Percentiles rank a stretch among this genome's conserved stretches.
Evolutionary conservation across 2,113 vertebrate species (phyloP).

Genomic region (Neofelis nebulosa): DNA sequence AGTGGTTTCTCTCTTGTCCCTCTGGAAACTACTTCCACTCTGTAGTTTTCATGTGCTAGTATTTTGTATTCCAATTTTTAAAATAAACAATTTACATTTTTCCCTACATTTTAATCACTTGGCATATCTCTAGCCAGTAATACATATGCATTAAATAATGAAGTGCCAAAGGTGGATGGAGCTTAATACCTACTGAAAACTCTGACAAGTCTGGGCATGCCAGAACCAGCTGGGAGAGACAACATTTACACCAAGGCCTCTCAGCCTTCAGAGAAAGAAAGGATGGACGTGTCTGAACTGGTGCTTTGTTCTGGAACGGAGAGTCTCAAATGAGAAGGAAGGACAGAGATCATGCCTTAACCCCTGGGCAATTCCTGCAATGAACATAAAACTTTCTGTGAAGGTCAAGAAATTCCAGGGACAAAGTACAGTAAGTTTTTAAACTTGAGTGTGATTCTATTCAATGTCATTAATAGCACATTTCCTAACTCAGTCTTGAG

Average conservation of each 20-base stretch:
- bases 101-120: constrained; percentile 23
- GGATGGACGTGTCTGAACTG: neutral
- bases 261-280: neutral
- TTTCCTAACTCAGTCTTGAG: neutral
- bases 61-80: neutral
- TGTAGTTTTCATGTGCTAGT: neutral
- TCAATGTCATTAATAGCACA: neutral
- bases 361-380: neutral
- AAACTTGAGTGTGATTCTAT: neutral
- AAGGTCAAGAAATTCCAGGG: neutral
- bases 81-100: neutral
- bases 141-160: neutral
- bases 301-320: neutral
- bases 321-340: neutral
- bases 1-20: neutral
- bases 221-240: neutral
- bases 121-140: neutral
- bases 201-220: neutral
- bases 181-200: neutral
- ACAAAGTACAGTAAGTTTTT: neutral
- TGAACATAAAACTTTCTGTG: neutral
- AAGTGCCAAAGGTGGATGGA: neutral
- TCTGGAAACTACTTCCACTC: neutral
- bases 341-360: neutral
- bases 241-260: neutral